Conservation (phyloP, 2,113 vertebrate genomes). For the Ictidomys tridecemlineatus region DNA sequence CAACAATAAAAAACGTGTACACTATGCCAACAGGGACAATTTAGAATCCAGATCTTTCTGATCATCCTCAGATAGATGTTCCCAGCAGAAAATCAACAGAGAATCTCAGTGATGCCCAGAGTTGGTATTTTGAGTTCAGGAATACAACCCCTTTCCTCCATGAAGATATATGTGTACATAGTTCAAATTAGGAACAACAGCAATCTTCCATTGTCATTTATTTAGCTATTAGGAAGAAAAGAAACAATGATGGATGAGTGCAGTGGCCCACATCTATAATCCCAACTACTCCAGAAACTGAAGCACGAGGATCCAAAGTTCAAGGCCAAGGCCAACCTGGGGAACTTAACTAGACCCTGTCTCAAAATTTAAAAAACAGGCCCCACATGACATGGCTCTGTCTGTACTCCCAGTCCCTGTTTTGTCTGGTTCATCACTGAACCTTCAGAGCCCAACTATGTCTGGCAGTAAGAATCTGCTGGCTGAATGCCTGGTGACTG, state of each 20-base stretch:
- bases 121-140: not conserved
- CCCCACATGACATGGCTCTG: too few relatives aligned
- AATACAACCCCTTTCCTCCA: not conserved
- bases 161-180: not conserved
- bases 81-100: not conserved
- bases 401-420: too few relatives aligned
- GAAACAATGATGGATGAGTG: not conserved
- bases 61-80: not conserved
- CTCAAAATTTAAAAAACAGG: too few relatives aligned
- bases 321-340: too few relatives aligned
- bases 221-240: not conserved
- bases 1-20: too few relatives aligned
- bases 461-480: not conserved
- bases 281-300: too few relatives aligned
- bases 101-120: not conserved
- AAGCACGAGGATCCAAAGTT: too few relatives aligned
- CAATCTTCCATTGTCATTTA: not conserved
- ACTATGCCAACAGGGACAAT: not conserved
- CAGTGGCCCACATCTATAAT: too few relatives aligned
- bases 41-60: constrained; percentile 16
- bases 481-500: not conserved
- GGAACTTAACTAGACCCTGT: too few relatives aligned
- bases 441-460: not conserved
- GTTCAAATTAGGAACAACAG: not conserved
- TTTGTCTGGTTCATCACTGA: not conserved